Percentiles rank a stretch among this genome's conserved stretches.
These are phyloP conservation scores for Polydrusus cervinus DNA, from an alignment of 2,888 invertebrate species.

Conservation along the genomic window DNA sequence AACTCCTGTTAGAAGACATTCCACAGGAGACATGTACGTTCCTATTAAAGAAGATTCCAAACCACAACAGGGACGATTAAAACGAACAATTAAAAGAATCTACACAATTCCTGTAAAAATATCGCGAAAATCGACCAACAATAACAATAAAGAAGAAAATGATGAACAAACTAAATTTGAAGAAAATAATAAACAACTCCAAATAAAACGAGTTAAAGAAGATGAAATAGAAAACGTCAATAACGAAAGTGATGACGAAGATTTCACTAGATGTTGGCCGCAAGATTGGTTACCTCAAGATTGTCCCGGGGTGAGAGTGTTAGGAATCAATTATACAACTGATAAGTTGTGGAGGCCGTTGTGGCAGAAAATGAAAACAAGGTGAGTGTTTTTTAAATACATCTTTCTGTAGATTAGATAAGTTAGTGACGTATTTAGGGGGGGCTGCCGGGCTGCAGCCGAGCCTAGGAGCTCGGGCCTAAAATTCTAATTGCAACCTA, in stretches of 20 bases:
- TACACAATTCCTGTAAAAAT: conserved; percentile 63
- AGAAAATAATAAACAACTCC: conserved; percentile 43
- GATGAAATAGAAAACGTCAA: conserved; percentile 44
- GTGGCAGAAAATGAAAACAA: conserved; percentile 80
- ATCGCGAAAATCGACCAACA: conserved; percentile 56
- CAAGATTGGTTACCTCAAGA: conserved; percentile 89
- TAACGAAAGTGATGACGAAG: conserved; percentile 31
- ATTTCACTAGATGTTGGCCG: conserved; percentile 85
- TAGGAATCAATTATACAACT: conserved; percentile 88
- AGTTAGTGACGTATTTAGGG: too few relatives aligned
- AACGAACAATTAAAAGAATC: conserved; percentile 62
- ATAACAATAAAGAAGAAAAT: conserved; percentile 37
- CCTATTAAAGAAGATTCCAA: conserved; percentile 45
- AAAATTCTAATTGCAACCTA: too few relatives aligned
- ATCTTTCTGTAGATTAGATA: too few relatives aligned
- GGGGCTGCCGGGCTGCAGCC: too few relatives aligned
- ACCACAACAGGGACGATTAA: conserved; percentile 58
- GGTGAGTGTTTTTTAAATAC: conserved; percentile 72
- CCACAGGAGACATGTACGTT: conserved; percentile 62
- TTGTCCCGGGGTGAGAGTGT: conserved; percentile 83
- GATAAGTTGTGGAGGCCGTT: conserved; percentile 85
- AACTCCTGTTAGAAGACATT: conserved; percentile 62
- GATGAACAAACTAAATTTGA: conserved; percentile 47
- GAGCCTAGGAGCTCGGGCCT: too few relatives aligned
- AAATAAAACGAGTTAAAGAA: conserved; percentile 55